These are phyloP conservation scores for Herminia tarsipennalis DNA, from an alignment of 2,888 invertebrate genomes.

Conservation along the genomic window DNA sequence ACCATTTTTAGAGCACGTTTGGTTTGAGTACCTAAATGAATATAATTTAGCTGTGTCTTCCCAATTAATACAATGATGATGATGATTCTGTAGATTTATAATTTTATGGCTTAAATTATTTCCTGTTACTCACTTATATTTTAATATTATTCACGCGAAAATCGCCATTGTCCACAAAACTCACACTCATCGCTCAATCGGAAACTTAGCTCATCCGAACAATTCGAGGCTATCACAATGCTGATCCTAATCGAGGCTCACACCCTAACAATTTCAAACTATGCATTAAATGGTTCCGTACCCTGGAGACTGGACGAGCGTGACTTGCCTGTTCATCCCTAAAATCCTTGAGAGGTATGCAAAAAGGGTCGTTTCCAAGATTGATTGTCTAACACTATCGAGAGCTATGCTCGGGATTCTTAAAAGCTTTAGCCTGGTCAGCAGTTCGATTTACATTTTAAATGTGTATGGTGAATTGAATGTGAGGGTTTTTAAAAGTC, in stretches of 20 bases:
- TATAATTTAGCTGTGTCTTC: too few species aligned
- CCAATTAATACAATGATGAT: too few species aligned
- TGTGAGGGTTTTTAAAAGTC: conserved; percentile 21
- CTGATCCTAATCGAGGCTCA: conserved; percentile 63
- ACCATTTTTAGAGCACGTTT: too few species aligned
- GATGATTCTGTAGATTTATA: too few species aligned
- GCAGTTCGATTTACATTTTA: conserved; percentile 44
- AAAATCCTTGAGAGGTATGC: conserved; percentile 56
- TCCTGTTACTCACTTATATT: background rate
- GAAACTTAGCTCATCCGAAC: conserved; percentile 46
- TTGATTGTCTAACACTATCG: conserved; percentile 78
- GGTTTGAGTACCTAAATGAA: too few species aligned
- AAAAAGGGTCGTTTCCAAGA: conserved; percentile 79
- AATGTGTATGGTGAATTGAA: conserved; percentile 18
- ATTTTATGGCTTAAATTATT: background rate
- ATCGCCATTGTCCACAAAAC: conserved; percentile 20
- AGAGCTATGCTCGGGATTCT: conserved; percentile 45
- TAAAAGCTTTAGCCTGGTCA: conserved; percentile 57
- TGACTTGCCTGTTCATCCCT: conserved; percentile 75
- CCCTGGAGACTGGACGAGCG: conserved; percentile 74
- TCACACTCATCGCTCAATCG: conserved; percentile 34
- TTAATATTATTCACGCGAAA: conserved; percentile 1
- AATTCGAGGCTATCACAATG: conserved; percentile 47
- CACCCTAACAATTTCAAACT: conserved; percentile 71
- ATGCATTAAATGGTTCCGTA: conserved; percentile 72